Base-by-base conservation (phyloP, 2,797 vertebrate species). In the Siniperca scherzeri region DNA sequence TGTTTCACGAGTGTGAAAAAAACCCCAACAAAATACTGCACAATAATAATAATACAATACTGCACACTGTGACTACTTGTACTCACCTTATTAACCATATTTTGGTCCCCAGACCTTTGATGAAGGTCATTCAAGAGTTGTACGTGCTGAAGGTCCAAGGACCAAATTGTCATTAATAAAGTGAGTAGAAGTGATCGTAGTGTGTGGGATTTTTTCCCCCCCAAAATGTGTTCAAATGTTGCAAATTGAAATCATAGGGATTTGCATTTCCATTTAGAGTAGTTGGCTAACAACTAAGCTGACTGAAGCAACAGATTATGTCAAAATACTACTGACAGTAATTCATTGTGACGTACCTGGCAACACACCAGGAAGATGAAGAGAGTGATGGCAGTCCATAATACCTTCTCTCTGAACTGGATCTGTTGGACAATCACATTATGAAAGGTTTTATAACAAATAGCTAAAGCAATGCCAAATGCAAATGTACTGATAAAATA, bases 281-380 rank as follows among this genome's bases (percentile, higher is more conserved):
- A 36, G 50, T 3, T 56, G 16, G 22, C 16, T 52, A 30, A 60
- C 50, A 25, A 27, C 19, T 50, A 56, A 44, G 21, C 7, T 60
- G n/a, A 60, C 2, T 30, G 42, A 7, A 55, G 9, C 0, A 21
- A 64, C 21, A 52, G 5, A 65, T 2, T 42, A 30, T n/a, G 25
- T n/a, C 6, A 6, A 57, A 64, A 72, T 27, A 67, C 12, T 42
- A 36, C 2, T 13, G 16, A 52, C 3, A 27, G 4, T 21, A 33
- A 69, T 56, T 64, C 70, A 56, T 5, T 19, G 11, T n/a, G 36
- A 22, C 64, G 89, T 94, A 99, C 99, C 97, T 99, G 99, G 93
- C 99, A 99, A 90, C 99, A 99, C 66, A 99, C 98, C 91, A 99
- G 93, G 88, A 99, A 99, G 93, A 99, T 99, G 92, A 99, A 99